phyloP scores from a whole-genome alignment of 2,888 invertebrate species.

The Venustoraphidia nigricollis region DNA sequence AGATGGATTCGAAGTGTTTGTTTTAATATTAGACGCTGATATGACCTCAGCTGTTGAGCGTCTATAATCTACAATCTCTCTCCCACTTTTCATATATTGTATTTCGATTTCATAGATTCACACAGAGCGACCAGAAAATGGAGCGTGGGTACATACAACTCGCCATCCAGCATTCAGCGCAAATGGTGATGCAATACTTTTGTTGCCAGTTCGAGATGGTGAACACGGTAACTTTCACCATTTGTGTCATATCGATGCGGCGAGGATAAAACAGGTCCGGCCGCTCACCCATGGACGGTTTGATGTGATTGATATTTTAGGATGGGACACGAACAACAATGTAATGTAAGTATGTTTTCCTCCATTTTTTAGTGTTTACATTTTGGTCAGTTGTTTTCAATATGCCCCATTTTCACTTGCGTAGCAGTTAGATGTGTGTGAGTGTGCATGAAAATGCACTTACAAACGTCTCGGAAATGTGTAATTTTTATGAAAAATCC shows the following conservation, averaged over 20 bases:
- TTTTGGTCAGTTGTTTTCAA: neutral
- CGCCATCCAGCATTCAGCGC: neutral
- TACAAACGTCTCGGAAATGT: too few species aligned
- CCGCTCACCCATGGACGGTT: slow-evolving; percentile 58
- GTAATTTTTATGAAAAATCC: too few species aligned
- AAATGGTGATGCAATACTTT: slow-evolving; percentile 3
- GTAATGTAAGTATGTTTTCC: slow-evolving; percentile 37
- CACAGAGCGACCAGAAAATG: slow-evolving; percentile 28
- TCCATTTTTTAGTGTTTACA: neutral
- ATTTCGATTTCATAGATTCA: slow-evolving; percentile 13
- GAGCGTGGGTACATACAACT: slow-evolving; percentile 21
- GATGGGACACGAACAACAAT: slow-evolving; percentile 60
- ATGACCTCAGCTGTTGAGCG: too few species aligned
- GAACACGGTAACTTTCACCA: slow-evolving; percentile 45
- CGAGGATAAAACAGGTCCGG: slow-evolving; percentile 22
- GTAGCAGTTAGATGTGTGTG: too few species aligned
- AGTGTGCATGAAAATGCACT: too few species aligned
- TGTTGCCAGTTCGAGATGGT: slow-evolving; percentile 41
- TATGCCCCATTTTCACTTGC: too few species aligned
- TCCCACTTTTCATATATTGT: too few species aligned
- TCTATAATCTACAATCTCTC: too few species aligned
- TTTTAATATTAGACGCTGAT: too few species aligned
- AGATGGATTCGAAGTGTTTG: neutral
- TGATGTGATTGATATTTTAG: slow-evolving; percentile 56
- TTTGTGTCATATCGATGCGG: slow-evolving; percentile 27